Evolutionary conservation across 2,113 vertebrate genomes (phyloP), one percentile per base, ranked within the genome.

Genomic region (Diadophis punctatus): DNA sequence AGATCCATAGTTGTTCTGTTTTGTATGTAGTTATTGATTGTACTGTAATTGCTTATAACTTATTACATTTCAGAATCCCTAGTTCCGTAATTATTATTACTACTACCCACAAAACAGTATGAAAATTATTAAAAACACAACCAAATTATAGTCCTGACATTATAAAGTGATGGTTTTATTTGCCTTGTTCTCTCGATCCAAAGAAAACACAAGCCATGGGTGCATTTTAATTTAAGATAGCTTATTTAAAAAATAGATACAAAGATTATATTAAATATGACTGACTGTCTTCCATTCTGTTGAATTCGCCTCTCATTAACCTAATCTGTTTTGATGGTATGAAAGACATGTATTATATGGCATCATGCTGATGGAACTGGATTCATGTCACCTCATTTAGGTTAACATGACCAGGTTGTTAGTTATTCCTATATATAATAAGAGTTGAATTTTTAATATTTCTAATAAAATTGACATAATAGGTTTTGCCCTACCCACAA

Each of bases 181-280:
- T 94, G 92, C 90, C 95, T 95, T 94, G 91, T 92, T 96, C 84
- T 93, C 63, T 49, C 93, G 94, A 95, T 95, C 92, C 92, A 94
- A 91, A 87, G 63, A 95, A 94, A 95, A 94, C 92, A 94, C 43
- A 91, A 46, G 6, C 18, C 48, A 14, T 60, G 56, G 39, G 8
- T 87, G 16, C 49, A 48, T n/a, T 87, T 63, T 60, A 48, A 56
- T n/a, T 87, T 49, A 56, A 49, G 34, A 87, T 39, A 80, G 34
- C 34, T 39, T 39, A 80, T 39, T 34, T 80, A 8, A 34, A 80
- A 74, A 80, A 39, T 34, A 80, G 68, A 80, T 80, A 8, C 6
- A 80, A 39, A 39, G 68, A 20, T 39, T 20, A 80, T 80, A 39
- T 80, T 80, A 18, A 39, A 16, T 8, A 80, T 80, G 63, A 18